Evolutionary conservation across 2,888 invertebrate species (phyloP), one percentile per base, ranked within the genome.

Genomic region (Tetragonula carbonaria): DNA sequence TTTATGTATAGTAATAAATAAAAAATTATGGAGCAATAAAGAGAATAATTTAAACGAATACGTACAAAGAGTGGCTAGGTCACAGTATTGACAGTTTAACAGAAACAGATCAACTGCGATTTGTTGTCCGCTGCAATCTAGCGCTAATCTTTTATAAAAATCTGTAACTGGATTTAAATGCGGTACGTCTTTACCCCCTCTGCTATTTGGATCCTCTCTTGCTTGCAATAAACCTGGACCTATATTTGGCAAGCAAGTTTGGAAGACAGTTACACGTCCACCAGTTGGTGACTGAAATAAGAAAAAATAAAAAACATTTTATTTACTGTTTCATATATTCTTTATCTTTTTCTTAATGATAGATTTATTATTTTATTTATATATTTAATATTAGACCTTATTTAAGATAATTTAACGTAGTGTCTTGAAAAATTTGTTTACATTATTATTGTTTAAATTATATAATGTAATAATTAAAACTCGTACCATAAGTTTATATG

Each of bases 91-190:
- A 73, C 97, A 97, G 95, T 98, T 99, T 82, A 99, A 95, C 86
- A 99, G 95, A 95, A 99, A 99, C 92, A 99, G 94, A 95, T 99
- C 99, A 3, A 99, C 98, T 11, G 99, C 98, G 74, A 99, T 97
- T 95, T 99, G 99, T 92, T 98, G 98, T 0, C 98, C 98, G 90
- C 98, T 99, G 95, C 99, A 99, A 94, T 99, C 99, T 72, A 99
- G 95, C 0, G 99, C 99, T 55, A 99, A 95, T 70, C 98, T 97
- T 95, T 99, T 99, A 95, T 99, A 99, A 95, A 99, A 99, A 95
- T 99, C 99, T 2, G 98, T 99, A 4, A 98, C 98, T 0, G 99
- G 99, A 94, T 98, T 98, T 86, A 99, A 95, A 93, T 98, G 97
- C 0, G 97, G 96, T 59, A 97, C 97, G 87, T 98, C 98, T 93